A percentile compares a stretch with the other conserved stretches of the same genome.
Evolutionary conservation across 2,888 invertebrate genomes (phyloP).

Genomic region (Melangyna quadrimaculata): DNA sequence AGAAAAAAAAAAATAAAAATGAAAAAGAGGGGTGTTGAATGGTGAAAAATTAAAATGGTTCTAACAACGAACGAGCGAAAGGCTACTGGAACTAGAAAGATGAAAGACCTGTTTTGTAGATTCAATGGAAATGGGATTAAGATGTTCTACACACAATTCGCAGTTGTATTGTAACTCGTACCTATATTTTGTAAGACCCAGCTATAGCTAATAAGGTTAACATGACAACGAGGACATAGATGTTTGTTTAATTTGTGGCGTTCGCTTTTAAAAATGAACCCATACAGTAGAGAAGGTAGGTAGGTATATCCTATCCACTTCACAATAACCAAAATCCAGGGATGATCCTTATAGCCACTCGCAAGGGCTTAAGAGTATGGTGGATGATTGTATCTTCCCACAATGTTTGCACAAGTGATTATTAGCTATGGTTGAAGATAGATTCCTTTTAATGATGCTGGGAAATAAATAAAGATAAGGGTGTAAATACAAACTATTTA

Average conservation of each 20-base stretch:
- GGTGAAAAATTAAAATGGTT: conserved; percentile 14
- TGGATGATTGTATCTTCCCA: conserved; percentile 20
- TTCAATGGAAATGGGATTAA: conserved; percentile 50
- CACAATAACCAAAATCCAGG: neutral
- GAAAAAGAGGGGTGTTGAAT: conserved; percentile 11
- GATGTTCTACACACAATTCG: conserved; percentile 32
- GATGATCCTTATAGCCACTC: neutral
- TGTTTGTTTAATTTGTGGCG: conserved; percentile 38
- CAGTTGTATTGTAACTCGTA: neutral
- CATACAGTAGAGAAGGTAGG: neutral
- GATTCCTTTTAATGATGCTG: neutral
- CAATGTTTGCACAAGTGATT: conserved; percentile 47
- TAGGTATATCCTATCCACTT: neutral
- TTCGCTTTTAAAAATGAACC: conserved; percentile 18
- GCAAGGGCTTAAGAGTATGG: neutral
- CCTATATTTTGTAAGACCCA: neutral
- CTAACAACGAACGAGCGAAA: neutral
- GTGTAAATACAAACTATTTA: neutral
- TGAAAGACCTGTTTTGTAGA: conserved; percentile 48
- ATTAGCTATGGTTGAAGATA: neutral
- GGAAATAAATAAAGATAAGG: neutral
- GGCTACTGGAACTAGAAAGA: conserved; percentile 20
- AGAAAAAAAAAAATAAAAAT: neutral
- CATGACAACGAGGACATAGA: conserved; percentile 20
- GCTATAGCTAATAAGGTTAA: conserved; percentile 26